Base-by-base conservation (phyloP, 2,113 vertebrate species). In the Mus spicilegus region DNA sequence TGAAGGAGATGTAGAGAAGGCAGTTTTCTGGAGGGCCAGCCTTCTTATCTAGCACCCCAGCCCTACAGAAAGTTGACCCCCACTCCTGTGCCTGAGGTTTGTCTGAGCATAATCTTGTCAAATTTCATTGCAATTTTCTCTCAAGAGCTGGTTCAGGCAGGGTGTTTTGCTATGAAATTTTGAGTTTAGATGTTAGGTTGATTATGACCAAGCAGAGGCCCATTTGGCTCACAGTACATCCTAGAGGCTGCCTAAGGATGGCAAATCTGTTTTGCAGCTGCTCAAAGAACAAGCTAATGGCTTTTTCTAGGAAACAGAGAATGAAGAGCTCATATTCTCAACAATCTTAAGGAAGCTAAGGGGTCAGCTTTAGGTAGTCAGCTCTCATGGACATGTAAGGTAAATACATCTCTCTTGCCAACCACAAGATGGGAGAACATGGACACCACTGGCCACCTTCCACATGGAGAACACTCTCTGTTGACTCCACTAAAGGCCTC, bases 1-100 rank as follows among this genome's bases (percentile, higher is more conserved):
- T 92, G 69, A 81, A 30, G 58, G 86, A 76, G 42, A 87, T 56
- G n/a, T 54, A 39, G 0, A 33, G 89, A 20, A 80, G 75, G 85
- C 61, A 73, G 56, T 80, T 92, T 92, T 49, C 54, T 81, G 75
- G 89, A 0, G 7, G 82, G 93, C 61, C 85, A 16, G 36, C 67
- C 90, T 70, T 94, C 75, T 54, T 87, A 96, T 97, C 93, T 82
- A 56, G 67, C 92, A 96, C 94, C 93, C 67, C n/a, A 90, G 92
- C 49, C 72, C 78, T 56, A 96, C 2, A 75, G 93, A 95, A 42
- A 96, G 94, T 88, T 89, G 54, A 63, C 61, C 93, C 14, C 7
- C 5, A 39, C 12, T 12, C 80, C n/a, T 28, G 36, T n/a, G 56
- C 36, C 94, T 96, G 95, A 92, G 95, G 77, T 92, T 78, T 96